Evolutionary conservation across 2,888 invertebrate genomes (phyloP).

Genomic region (Lasioglossum figueresi): DNA sequence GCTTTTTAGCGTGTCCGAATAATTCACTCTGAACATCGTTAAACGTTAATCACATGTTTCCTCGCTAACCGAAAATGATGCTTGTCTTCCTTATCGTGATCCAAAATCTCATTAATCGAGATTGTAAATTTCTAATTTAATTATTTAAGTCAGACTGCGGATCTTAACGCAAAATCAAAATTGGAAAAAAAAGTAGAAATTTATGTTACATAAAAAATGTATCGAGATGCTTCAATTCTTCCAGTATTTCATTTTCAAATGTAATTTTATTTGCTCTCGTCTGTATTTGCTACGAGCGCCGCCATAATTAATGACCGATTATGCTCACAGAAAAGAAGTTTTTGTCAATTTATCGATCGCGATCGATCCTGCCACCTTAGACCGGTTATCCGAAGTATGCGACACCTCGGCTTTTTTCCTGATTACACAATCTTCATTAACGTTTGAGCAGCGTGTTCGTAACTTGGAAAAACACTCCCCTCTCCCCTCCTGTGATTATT

Average conservation of each 20-base stretch:
- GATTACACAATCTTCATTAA: conserved; percentile 50
- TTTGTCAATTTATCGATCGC: background rate
- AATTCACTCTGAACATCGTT: background rate
- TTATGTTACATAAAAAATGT: background rate
- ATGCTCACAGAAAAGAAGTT: background rate
- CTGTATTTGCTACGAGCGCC: background rate
- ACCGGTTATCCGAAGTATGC: background rate
- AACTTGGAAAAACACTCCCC: conserved; percentile 34
- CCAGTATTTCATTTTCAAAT: background rate
- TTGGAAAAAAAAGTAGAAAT: background rate
- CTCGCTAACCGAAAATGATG: background rate
- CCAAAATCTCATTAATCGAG: background rate
- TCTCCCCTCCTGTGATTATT: conserved; percentile 50
- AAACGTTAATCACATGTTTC: background rate
- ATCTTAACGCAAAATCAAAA: background rate
- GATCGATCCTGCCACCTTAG: background rate
- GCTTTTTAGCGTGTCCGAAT: background rate
- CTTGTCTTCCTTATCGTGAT: background rate
- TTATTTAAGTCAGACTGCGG: background rate
- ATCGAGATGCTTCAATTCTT: background rate
- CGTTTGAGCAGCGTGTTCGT: conserved; percentile 17
- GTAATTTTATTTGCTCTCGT: background rate
- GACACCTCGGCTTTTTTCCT: conserved; percentile 3
- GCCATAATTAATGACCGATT: background rate
- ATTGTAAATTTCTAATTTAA: background rate